phyloP scores from a whole-genome alignment of 1,140 invertebrate genomes.

The Drosophila mayri region DNA sequence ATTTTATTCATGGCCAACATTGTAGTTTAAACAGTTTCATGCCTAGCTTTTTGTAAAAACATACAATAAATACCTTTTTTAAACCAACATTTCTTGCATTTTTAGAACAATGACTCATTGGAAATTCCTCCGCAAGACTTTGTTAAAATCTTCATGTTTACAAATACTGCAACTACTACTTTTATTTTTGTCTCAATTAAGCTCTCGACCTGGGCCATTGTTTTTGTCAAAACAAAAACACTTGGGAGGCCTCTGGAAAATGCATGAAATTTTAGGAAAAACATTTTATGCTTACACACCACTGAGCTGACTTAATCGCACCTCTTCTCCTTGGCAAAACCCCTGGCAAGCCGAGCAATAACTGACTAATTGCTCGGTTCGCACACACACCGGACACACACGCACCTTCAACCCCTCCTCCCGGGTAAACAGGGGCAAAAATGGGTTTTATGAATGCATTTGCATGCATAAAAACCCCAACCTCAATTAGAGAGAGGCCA shows the following conservation, averaged over 20 bases:
- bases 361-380: slow-evolving; percentile 77
- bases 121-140: slow-evolving; percentile 1
- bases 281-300: slow-evolving; percentile 43
- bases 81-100: neutral
- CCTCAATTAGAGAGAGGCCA: slow-evolving; percentile 65
- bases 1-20: neutral
- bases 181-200: slow-evolving; percentile 23
- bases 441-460: slow-evolving; percentile 49
- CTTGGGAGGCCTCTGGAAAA: slow-evolving; percentile 2
- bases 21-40: neutral
- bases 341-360: slow-evolving; percentile 56
- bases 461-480: slow-evolving; percentile 61
- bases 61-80: too few relatives aligned
- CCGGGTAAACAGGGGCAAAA: neutral
- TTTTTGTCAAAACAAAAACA: slow-evolving; percentile 16
- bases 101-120: neutral
- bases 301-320: slow-evolving; percentile 33
- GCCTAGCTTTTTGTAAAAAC: neutral
- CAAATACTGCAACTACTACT: neutral
- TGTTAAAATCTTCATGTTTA: neutral
- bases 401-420: slow-evolving; percentile 9
- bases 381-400: slow-evolving; percentile 47
- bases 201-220: slow-evolving; percentile 17
- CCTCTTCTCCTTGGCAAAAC: neutral
- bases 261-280: slow-evolving; percentile 28